Evolutionary conservation across 1,140 invertebrate species (phyloP), one percentile per base, ranked within the genome.

Genomic region (Cardiocondyla obscurior): DNA sequence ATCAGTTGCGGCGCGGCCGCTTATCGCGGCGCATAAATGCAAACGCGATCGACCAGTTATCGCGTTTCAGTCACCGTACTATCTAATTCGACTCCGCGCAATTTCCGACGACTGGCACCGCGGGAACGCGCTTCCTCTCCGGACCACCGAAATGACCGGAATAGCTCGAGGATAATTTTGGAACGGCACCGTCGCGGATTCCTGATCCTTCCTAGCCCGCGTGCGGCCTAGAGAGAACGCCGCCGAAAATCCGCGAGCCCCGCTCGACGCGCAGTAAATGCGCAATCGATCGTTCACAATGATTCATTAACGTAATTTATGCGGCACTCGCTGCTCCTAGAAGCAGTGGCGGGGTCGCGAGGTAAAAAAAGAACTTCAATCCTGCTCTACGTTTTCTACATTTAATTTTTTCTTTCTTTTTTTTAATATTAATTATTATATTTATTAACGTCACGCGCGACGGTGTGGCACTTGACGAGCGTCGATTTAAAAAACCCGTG

Each of bases 101-200:
- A 57, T 55, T 69, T 33, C 22, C 28, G 62, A 76, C 49, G 49
- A 62, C 36, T n/a, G 16, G 33, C 33, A 67, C 36, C 10, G 58
- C 16, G 19, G 53, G 46, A 53, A 51, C n/a, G 19, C 25, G 12
- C 22, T 39, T 69, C n/a, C 62, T 55, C 74, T 55, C 74, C 22
- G 42, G 28, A 36, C 30, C 28, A n/a, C n/a, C 62, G 74, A 79
- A 67, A 67, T 53, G 62, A 51, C 46, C 49, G 62, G 33, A 79
- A 79, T 79, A 79, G 33, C 74, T 53, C 16, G 62, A 53, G 46
- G 74, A 69, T 79, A 79, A 79, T 79, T 79, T 79, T 79, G 74
- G 74, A 79, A 53, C 74, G 10, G 22, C 62, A 79, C 74, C 74
- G 69, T 79, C 33, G 36, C 55, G 62, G 46, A 79, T 69, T 67